These are phyloP conservation scores for Oryctolagus cuniculus DNA, from an alignment of 2,113 vertebrate species.

Conservation along the genomic window mOryCun1.1 NC_091443.1:20571501-20572000, in stretches of 20 bases:
- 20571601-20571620: not conserved
- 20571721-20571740: constrained; percentile 16
- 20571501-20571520: not conserved
- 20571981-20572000: not conserved
- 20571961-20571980: constrained; percentile 16
- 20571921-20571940: not conserved
- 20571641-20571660: not conserved
- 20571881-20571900: constrained; percentile 1
- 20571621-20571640: not conserved
- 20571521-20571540: not conserved
- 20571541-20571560: not conserved
- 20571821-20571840: not conserved
- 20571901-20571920: not conserved
- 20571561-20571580: not conserved
- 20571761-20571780: constrained; percentile 9
- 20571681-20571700: not conserved
- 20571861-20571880: not conserved
- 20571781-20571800: not conserved
- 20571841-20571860: not conserved
- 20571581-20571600: not conserved
- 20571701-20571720: not conserved
- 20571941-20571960: not conserved
- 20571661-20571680: constrained; percentile 15
- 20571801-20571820: not conserved
- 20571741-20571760: not conserved